Evolutionary conservation across 1,140 invertebrate genomes (phyloP).

Genomic region (Pomacea maculata): DNA sequence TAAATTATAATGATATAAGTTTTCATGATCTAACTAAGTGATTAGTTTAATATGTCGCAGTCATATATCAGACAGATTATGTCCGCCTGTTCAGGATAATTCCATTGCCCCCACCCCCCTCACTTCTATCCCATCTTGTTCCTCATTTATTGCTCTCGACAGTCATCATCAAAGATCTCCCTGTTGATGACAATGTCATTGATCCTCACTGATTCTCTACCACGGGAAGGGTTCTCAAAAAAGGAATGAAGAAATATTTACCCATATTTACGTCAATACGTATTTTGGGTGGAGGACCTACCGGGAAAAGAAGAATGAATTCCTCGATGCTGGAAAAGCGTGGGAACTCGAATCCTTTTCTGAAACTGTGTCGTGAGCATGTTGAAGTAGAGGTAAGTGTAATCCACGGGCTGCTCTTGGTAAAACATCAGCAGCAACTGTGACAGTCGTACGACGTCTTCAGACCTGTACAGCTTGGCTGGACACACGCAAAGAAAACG

Average conservation of each 20-base stretch:
- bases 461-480: slow-evolving; percentile 59
- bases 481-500: background rate
- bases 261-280: background rate
- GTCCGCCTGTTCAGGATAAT: no score
- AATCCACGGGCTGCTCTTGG: slow-evolving; percentile 63
- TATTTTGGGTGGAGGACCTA: background rate
- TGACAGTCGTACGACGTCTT: slow-evolving; percentile 54
- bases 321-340: slow-evolving; percentile 64
- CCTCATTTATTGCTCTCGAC: no score
- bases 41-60: no score
- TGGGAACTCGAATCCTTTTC: slow-evolving; percentile 45
- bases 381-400: slow-evolving; percentile 59
- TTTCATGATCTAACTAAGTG: no score
- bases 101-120: no score
- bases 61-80: no score
- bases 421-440: slow-evolving; percentile 60
- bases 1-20: background rate
- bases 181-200: no score
- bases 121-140: no score
- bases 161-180: no score
- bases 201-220: no score
- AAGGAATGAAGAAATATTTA: no score
- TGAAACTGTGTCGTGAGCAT: slow-evolving; percentile 42
- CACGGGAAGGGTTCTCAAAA: no score
- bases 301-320: slow-evolving; percentile 64